phyloP scores from a whole-genome alignment of 2,888 invertebrate genomes.

The Trachelus stipa region DNA sequence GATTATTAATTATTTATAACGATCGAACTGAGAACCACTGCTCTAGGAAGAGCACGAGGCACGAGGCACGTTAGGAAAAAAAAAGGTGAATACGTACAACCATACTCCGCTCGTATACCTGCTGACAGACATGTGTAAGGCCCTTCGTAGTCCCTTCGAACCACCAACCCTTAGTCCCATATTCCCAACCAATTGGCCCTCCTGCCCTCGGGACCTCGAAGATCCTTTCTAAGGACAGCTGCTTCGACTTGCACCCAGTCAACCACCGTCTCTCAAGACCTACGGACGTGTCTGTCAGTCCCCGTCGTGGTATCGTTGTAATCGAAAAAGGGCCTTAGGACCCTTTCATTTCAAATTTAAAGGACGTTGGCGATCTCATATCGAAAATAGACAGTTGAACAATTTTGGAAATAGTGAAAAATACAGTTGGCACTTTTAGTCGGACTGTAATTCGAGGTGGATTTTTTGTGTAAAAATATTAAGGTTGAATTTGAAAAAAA shows the following conservation, averaged over 20 bases:
- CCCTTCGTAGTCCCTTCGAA: background rate
- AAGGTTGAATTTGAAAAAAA: too few relatives aligned
- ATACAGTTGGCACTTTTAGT: background rate
- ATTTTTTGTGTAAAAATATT: background rate
- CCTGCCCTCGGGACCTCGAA: slow-evolving; percentile 14
- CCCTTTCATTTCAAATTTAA: background rate
- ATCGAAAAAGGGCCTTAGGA: background rate
- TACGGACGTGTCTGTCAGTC: slow-evolving; percentile 28
- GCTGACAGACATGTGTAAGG: slow-evolving; percentile 22
- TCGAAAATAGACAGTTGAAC: background rate
- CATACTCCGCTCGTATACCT: slow-evolving; percentile 10
- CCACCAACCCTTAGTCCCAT: background rate
- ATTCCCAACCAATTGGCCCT: background rate
- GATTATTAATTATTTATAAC: too few relatives aligned
- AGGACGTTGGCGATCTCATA: background rate
- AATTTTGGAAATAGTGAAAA: background rate
- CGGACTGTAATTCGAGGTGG: background rate
- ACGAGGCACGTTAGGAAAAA: background rate
- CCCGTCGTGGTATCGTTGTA: background rate
- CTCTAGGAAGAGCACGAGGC: background rate
- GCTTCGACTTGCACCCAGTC: slow-evolving; percentile 35
- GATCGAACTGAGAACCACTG: background rate
- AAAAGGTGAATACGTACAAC: background rate
- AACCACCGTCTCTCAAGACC: slow-evolving; percentile 39
- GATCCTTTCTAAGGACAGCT: slow-evolving; percentile 23